A percentile compares a stretch with the other conserved stretches of the same genome.
phyloP scores from a whole-genome alignment of 2,888 invertebrate species.

The Bugulina stolonifera region DNA sequence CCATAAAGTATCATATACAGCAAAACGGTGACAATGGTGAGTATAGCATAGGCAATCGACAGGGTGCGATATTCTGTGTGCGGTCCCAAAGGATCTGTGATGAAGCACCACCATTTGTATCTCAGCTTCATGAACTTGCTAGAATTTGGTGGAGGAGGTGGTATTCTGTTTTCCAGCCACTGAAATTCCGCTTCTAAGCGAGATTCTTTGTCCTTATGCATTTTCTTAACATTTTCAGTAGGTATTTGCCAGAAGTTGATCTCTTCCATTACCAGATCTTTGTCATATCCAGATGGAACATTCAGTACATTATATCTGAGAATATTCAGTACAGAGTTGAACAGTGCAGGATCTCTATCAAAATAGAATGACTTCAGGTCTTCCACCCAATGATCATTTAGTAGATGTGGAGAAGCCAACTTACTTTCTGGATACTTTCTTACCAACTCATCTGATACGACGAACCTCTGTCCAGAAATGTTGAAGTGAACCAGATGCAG shows the following conservation, averaged over 20 bases:
- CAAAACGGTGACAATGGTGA: background rate
- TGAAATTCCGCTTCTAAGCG: constrained; percentile 16
- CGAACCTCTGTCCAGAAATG: constrained; percentile 21
- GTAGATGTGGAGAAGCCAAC: background rate
- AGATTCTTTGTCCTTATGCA: background rate
- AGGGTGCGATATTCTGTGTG: background rate
- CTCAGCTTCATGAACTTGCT: background rate
- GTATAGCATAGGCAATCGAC: background rate
- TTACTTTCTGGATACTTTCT: background rate
- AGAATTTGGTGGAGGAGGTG: background rate
- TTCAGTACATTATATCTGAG: constrained; percentile 14
- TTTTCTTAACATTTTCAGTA: background rate
- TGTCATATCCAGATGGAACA: constrained; percentile 19
- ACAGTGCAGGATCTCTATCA: constrained; percentile 15
- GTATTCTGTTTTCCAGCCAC: constrained; percentile 18
- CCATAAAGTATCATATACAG: constrained; percentile 1
- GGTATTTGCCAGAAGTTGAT: background rate
- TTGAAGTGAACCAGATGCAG: constrained; percentile 1
- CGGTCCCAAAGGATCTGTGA: constrained; percentile 8
- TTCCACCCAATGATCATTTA: constrained; percentile 2
- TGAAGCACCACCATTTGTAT: background rate
- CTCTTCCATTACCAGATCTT: constrained; percentile 5
- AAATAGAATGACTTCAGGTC: background rate
- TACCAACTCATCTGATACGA: constrained; percentile 2
- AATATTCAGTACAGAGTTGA: constrained; percentile 13